Percentiles rank a stretch among this genome's conserved stretches.
Conservation (phyloP, 2,888 invertebrate genomes). For the Lissocephala sabroskyi region DNA sequence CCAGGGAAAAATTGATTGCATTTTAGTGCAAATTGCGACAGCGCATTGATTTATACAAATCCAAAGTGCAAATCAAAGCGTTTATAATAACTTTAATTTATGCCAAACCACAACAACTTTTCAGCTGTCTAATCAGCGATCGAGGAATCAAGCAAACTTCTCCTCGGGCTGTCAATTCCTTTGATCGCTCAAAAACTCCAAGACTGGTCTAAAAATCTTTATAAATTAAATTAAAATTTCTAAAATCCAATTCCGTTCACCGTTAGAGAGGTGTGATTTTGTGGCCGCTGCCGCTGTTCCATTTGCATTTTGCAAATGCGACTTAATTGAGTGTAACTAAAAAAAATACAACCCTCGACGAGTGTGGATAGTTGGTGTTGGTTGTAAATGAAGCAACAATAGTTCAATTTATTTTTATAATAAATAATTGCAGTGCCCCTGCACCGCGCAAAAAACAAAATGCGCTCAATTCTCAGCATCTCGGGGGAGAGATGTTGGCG, state of each 20-base stretch:
- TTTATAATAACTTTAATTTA: slow-evolving; percentile 28
- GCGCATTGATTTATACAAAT: slow-evolving; percentile 34
- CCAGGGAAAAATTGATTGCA: slow-evolving; percentile 23
- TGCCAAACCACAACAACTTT: slow-evolving; percentile 15
- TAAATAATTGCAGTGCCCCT: slow-evolving; percentile 52
- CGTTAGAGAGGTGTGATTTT: slow-evolving; percentile 32
- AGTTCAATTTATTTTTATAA: slow-evolving; percentile 66
- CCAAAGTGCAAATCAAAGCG: slow-evolving; percentile 21
- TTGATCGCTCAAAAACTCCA: slow-evolving; percentile 4
- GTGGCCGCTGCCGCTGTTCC: slow-evolving; percentile 1
- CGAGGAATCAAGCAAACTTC: slow-evolving; percentile 26
- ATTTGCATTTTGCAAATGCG: slow-evolving; percentile 62
- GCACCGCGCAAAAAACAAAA: slow-evolving; percentile 9
- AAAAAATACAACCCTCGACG: slow-evolving; percentile 41
- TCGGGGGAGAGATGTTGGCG: background rate
- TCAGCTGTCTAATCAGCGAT: slow-evolving; percentile 30
- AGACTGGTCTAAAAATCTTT: slow-evolving; percentile 9
- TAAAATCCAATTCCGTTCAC: slow-evolving; percentile 20
- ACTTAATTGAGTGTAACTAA: slow-evolving; percentile 67
- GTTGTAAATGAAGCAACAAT: slow-evolving; percentile 61
- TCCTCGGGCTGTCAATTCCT: slow-evolving; percentile 24
- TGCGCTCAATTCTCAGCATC: slow-evolving; percentile 42
- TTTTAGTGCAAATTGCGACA: slow-evolving; percentile 37
- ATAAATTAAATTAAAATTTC: slow-evolving; percentile 34
- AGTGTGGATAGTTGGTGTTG: slow-evolving; percentile 8